Evolutionary conservation across 2,113 vertebrate genomes (phyloP), one percentile per base, ranked within the genome.

Genomic region (Cavia aperea): DNA sequence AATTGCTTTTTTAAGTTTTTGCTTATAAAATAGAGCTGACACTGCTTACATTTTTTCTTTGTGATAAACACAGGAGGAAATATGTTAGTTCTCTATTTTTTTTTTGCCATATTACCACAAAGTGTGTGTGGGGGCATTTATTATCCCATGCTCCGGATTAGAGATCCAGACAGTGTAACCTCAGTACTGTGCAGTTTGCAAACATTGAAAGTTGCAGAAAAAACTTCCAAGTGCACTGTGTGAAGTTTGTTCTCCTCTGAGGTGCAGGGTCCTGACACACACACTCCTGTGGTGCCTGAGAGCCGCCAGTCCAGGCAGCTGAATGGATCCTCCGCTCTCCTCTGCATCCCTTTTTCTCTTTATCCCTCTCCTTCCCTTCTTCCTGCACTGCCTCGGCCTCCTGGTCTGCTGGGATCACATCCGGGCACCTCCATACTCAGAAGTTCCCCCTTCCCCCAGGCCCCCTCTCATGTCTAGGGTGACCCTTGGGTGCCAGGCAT

Each of bases 1-100:
- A 82, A 75, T 26, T 81, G 23, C 33, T 87, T 92, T 79, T 46
- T 31, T 31, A 89, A 66, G 39, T 29, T 39, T 85, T 29, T 66
- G 54, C 70, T 60, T 68, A 46, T 81, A 58, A 70, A 58, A 54
- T 13, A 4, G 16, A 87, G 84, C 68, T 3, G 9, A 84, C 43
- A 0, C 56, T 79, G 43, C 4, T 79, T 51, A 51, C 3, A 36
- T 21, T 24, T 60, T 78, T 7, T 24, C 58, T 82, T 68, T 1
- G 75, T 31, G 16, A 0, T 81, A 60, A 49, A 26, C 16, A 3
- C 15, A 31, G 21, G 72, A 46, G 23, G 72, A 2, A 82, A 33
- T 36, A 7, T 16, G 8, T 7, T 54, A 2, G 10, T 62, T 81
- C 84, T 77, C 43, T 63, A 51, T 15, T 54, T 19, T 36, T 36